These are phyloP conservation scores for Carcinoscorpius rotundicauda DNA, from an alignment of 1,140 invertebrate species.

Conservation along the genomic window DNA sequence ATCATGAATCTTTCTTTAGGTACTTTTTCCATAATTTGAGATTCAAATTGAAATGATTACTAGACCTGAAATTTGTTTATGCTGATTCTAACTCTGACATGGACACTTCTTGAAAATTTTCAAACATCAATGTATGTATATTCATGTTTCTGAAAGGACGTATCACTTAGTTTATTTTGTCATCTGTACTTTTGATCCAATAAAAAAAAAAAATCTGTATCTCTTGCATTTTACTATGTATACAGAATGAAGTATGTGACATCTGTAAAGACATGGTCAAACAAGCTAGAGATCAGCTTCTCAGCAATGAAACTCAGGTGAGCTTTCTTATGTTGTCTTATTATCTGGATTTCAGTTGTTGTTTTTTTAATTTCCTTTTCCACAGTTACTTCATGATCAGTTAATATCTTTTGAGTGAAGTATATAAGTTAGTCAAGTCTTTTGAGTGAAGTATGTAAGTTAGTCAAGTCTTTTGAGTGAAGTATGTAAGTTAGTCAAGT, in stretches of 20 bases:
- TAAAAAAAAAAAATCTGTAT: not conserved
- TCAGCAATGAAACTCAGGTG: slow-evolving; percentile 74
- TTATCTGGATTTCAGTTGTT: too few relatives aligned
- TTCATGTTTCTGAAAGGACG: not conserved
- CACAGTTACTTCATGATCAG: too few relatives aligned
- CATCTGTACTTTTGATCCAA: too few relatives aligned
- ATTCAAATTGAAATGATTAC: too few relatives aligned
- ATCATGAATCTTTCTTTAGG: too few relatives aligned
- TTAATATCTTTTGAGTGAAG: too few relatives aligned
- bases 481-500: too few relatives aligned
- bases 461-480: too few relatives aligned
- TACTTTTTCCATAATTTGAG: too few relatives aligned
- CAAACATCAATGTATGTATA: not conserved
- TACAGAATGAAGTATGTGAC: slow-evolving; percentile 52
- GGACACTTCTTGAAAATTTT: not conserved
- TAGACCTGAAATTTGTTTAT: not conserved
- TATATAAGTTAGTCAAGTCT: too few relatives aligned
- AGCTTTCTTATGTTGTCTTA: slow-evolving; percentile 1
- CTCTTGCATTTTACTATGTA: slow-evolving; percentile 5
- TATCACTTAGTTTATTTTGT: slow-evolving; percentile 1
- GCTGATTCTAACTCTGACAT: not conserved
- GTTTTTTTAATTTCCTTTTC: too few relatives aligned
- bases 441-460: too few relatives aligned
- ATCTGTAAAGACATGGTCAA: slow-evolving; percentile 80
- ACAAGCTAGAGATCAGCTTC: slow-evolving; percentile 68